Conservation (phyloP, 2,113 vertebrate species). For the Erythrolamprus reginae region DNA sequence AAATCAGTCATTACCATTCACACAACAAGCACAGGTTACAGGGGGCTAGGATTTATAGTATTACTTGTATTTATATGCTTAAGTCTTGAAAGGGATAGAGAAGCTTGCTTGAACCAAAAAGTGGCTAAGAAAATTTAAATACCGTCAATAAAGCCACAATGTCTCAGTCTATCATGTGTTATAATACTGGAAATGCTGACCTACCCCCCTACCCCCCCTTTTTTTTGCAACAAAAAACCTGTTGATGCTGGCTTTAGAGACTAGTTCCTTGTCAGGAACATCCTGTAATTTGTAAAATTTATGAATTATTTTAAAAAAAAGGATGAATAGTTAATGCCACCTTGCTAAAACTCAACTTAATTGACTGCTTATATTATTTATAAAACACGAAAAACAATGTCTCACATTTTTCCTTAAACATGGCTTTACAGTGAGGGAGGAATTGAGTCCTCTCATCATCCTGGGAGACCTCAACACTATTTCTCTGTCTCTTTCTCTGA, state of each 20-base stretch:
- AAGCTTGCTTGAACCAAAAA: neutral
- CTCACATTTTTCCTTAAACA: slow-evolving; percentile 44
- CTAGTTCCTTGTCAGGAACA: slow-evolving; percentile 56
- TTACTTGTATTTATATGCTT: too few relatives aligned
- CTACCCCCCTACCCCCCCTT: too few relatives aligned
- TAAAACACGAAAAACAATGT: slow-evolving; percentile 43
- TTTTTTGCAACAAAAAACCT: slow-evolving; percentile 28
- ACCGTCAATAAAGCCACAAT: neutral
- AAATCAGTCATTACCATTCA: too few relatives aligned
- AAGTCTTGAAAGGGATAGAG: too few relatives aligned
- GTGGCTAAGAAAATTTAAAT: neutral
- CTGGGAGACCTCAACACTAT: rapidly evolving
- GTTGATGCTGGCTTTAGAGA: slow-evolving; percentile 14
- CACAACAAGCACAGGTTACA: too few relatives aligned
- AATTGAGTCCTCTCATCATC: neutral
- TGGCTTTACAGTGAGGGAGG: neutral
- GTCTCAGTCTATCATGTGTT: neutral
- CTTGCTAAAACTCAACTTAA: slow-evolving; percentile 59
- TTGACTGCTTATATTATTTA: slow-evolving; percentile 55
- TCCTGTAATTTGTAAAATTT: slow-evolving; percentile 69
- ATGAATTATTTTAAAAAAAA: slow-evolving; percentile 66
- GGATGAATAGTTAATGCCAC: slow-evolving; percentile 60
- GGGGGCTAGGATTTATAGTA: neutral
- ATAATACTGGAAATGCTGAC: neutral
- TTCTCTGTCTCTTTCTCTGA: neutral